Conservation (phyloP, 2,113 vertebrate species). For the Gymnorhina tibicen region DNA sequence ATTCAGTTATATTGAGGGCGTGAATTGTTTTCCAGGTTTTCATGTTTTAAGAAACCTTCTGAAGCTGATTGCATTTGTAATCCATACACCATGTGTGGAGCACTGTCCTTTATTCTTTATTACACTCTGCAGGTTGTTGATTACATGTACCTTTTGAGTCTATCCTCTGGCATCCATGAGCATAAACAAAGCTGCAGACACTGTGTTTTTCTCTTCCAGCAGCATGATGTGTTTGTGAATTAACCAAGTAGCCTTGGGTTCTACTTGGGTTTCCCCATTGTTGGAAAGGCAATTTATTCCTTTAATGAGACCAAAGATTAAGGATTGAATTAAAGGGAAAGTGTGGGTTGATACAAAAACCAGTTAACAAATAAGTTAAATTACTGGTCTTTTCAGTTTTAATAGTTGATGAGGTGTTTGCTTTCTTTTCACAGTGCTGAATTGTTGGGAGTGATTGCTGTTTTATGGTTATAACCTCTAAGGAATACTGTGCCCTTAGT, state of each 20-base stretch:
- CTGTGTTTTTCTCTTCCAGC: constrained; percentile 17
- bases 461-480: not conserved
- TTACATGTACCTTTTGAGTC: constrained; percentile 9
- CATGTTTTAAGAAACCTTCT: not conserved
- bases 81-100: not conserved
- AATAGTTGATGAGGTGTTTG: not conserved
- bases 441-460: not conserved
- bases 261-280: not conserved
- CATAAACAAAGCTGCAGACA: constrained; percentile 63
- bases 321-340: not conserved
- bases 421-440: not conserved
- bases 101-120: constrained; percentile 39
- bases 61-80: not conserved
- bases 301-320: not conserved
- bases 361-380: constrained; percentile 1
- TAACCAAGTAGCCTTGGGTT: constrained; percentile 14
- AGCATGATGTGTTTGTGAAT: constrained; percentile 37
- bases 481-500: not conserved
- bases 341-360: not conserved
- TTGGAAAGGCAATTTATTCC: not conserved
- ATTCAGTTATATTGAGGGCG: not conserved
- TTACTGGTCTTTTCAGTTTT: not conserved
- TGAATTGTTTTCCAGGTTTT: not conserved
- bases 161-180: constrained; percentile 19
- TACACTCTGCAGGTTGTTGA: constrained; percentile 19